Conservation (phyloP, 2,797 vertebrate species). For the Prunella strophiata region DNA sequence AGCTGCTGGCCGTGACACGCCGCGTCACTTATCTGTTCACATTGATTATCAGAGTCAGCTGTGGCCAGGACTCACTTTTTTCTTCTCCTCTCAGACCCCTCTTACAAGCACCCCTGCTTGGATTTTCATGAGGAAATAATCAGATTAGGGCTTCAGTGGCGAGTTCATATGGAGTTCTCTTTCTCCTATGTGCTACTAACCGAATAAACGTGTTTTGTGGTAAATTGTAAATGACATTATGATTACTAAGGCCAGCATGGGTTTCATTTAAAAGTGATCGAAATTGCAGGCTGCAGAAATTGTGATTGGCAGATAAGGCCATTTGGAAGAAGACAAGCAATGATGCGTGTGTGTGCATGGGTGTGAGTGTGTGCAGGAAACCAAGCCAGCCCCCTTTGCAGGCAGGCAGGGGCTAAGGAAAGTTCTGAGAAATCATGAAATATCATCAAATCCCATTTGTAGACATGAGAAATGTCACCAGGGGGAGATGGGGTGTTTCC, state of each 20-base stretch:
- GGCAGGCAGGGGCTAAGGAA: background rate
- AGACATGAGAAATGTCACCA: background rate
- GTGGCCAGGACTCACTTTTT: slow-evolving; percentile 72
- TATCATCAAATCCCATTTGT: background rate
- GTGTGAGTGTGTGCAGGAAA: background rate
- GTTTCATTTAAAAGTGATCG: slow-evolving; percentile 86
- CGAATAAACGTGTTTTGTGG: slow-evolving; percentile 85
- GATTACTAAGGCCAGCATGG: slow-evolving; percentile 84
- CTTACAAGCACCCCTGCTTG: slow-evolving; percentile 85
- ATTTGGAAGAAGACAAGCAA: slow-evolving; percentile 54
- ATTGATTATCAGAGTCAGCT: slow-evolving; percentile 84
- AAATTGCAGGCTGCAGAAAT: slow-evolving; percentile 80
- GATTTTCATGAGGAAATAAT: slow-evolving; percentile 89
- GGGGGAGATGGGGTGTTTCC: background rate
- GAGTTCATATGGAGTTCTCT: slow-evolving; percentile 86
- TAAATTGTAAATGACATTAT: slow-evolving; percentile 88
- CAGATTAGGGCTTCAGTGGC: slow-evolving; percentile 82
- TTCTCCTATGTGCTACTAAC: slow-evolving; percentile 84
- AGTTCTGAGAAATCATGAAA: background rate
- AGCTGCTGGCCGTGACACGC: slow-evolving; percentile 71
- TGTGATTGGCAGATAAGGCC: slow-evolving; percentile 80
- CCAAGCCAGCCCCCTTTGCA: background rate
- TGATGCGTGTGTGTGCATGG: background rate
- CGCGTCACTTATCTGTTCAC: slow-evolving; percentile 76
- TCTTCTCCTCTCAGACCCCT: slow-evolving; percentile 71